Conservation (phyloP, 2,797 vertebrate species). For the Florisuga fusca region DNA sequence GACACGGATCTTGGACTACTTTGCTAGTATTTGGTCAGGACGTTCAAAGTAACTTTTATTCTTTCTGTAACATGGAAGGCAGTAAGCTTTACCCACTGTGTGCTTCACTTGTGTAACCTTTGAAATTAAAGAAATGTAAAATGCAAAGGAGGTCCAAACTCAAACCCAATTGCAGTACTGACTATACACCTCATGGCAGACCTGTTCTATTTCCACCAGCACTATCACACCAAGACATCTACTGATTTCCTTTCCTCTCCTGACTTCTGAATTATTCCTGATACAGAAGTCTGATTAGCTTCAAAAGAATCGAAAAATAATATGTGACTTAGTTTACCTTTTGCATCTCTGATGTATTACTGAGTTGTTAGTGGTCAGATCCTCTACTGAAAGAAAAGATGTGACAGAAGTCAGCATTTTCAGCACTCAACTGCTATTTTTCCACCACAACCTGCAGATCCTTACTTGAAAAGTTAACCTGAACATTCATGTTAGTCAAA, state of each 20-base stretch:
- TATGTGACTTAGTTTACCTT: neutral
- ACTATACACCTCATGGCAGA: neutral
- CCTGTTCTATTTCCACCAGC: neutral
- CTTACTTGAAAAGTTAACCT: neutral
- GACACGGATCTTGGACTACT: neutral
- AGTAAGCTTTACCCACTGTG: neutral
- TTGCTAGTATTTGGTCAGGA: neutral
- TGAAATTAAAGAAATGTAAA: neutral
- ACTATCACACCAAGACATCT: neutral
- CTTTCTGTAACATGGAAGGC: neutral
- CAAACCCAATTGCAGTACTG: neutral
- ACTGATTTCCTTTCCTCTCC: neutral
- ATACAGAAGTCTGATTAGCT: neutral
- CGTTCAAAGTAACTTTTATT: neutral
- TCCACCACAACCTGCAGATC: neutral
- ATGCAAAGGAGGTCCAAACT: neutral
- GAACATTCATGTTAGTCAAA: neutral
- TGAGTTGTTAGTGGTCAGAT: neutral
- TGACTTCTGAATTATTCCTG: conserved; percentile 9
- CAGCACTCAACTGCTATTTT: neutral
- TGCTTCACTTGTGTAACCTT: neutral
- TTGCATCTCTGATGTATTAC: neutral
- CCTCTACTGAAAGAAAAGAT: neutral
- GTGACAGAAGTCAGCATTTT: neutral
- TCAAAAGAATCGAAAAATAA: neutral